A percentile compares a stretch with the other conserved stretches of the same genome.
Evolutionary conservation across 1,140 invertebrate species (phyloP).

Genomic region (Nasonia vitripennis): DNA sequence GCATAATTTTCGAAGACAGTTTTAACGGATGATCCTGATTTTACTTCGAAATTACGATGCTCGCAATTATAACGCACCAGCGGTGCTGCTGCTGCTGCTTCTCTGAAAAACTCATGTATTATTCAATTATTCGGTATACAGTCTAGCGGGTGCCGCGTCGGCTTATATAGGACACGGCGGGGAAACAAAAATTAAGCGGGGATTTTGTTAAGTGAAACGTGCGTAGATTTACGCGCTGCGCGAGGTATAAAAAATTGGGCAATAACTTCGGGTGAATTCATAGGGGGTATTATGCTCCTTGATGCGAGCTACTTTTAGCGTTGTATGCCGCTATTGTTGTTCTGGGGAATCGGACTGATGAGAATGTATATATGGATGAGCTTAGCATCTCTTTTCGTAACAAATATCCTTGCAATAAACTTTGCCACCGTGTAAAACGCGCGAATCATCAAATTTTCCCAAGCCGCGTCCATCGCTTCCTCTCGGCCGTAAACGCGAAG

Average conservation of each 20-base stretch:
- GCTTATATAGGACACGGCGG: not conserved
- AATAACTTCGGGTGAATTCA: not conserved
- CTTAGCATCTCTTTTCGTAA: no score
- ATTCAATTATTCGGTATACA: constrained; percentile 27
- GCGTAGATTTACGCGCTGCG: not conserved
- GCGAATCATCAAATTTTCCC: no score
- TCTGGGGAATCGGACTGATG: no score
- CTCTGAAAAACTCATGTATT: constrained; percentile 39
- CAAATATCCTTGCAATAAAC: no score
- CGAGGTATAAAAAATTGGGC: not conserved
- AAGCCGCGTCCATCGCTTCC: not conserved
- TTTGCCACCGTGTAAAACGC: no score
- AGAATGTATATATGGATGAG: no score
- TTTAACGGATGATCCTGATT: constrained; percentile 45
- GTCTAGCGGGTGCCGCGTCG: constrained; percentile 4
- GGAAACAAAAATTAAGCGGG: constrained; percentile 12
- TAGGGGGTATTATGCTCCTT: no score
- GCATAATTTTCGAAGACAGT: constrained; percentile 39
- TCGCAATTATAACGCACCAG: constrained; percentile 21
- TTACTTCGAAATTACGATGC: constrained; percentile 45
- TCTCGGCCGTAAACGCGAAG: not conserved
- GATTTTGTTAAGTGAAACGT: not conserved
- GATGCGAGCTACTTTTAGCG: no score
- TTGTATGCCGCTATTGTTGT: no score
- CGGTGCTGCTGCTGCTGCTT: not conserved